Evolutionary conservation across 64 coral and sea anemone species (phyloP).

Genomic region (Porites australiensis): DNA sequence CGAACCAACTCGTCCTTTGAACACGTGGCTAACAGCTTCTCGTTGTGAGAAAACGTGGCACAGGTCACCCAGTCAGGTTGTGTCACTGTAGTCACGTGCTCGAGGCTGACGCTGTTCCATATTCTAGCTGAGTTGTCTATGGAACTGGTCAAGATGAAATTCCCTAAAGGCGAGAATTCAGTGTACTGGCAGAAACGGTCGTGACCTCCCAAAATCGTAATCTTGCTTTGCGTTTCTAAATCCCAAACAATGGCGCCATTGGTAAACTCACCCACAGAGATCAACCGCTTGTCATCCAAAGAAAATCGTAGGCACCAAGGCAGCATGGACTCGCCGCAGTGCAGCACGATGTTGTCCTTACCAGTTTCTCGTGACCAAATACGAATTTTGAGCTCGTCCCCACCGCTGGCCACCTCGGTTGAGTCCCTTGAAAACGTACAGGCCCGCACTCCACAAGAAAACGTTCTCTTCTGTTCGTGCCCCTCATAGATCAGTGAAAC

Average conservation of each 20-base stretch:
- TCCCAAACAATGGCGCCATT: conserved; percentile 67
- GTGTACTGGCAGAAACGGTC: conserved; percentile 69
- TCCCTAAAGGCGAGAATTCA: conserved; percentile 58
- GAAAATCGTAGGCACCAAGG: conserved; percentile 69
- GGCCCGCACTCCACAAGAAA: conserved; percentile 58
- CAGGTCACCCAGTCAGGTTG: conserved; percentile 71
- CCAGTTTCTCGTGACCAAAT: conserved; percentile 65
- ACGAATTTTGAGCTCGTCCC: conserved; percentile 73
- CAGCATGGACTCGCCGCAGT: conserved; percentile 33
- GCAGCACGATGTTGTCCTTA: conserved; percentile 58
- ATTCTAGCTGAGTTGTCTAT: conserved; percentile 66
- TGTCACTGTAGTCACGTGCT: conserved; percentile 46
- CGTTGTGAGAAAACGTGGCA: conserved; percentile 62
- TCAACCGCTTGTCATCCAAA: conserved; percentile 42
- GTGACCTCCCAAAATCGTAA: conserved; percentile 47
- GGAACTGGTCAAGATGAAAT: conserved; percentile 64
- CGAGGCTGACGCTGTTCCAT: conserved; percentile 24
- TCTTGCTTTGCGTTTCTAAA: conserved; percentile 27
- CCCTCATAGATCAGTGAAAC: conserved; percentile 60
- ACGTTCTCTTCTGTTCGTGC: conserved; percentile 61
- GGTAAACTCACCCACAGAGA: conserved; percentile 63
- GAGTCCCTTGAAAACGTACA: conserved; percentile 67
- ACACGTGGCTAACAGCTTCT: conserved; percentile 47
- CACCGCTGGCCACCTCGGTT: conserved; percentile 60
- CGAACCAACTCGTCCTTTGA: conserved; percentile 62